phyloP scores from a whole-genome alignment of 2,113 vertebrate genomes.

The Aptenodytes patagonicus region DNA sequence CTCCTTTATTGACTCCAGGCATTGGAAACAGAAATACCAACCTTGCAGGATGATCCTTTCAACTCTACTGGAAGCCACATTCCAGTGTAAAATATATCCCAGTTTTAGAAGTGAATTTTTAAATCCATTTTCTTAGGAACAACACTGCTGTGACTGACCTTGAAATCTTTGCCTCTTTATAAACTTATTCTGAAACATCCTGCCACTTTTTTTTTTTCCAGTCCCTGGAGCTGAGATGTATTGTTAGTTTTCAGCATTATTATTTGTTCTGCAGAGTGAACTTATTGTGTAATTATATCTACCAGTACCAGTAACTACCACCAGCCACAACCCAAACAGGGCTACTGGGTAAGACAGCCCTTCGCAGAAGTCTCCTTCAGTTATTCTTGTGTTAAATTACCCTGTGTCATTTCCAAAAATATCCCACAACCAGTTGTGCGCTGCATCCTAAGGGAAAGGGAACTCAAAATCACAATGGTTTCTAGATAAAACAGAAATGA shows the following conservation, averaged over 20 bases:
- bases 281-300: not conserved
- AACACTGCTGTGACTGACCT: not conserved
- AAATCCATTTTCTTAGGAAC: not conserved
- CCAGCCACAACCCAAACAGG: not conserved
- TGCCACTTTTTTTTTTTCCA: not conserved
- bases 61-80: not conserved
- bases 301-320: not conserved
- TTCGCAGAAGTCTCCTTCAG: not conserved
- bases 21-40: not conserved
- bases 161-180: not conserved
- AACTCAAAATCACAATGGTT: not conserved
- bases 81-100: not conserved
- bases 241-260: not conserved
- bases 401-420: not conserved
- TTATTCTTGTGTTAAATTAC: not conserved
- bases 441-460: not conserved
- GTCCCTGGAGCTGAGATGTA: not conserved
- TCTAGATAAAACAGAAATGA: not conserved
- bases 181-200: not conserved
- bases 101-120: not conserved
- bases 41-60: not conserved
- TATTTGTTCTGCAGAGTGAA: not conserved
- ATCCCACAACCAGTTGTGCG: not conserved
- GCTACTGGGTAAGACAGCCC: not conserved
- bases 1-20: not conserved